A percentile compares a stretch with the other conserved stretches of the same genome.
Evolutionary conservation across 2,113 vertebrate genomes (phyloP).

Genomic region (Zonotrichia leucophrys): DNA sequence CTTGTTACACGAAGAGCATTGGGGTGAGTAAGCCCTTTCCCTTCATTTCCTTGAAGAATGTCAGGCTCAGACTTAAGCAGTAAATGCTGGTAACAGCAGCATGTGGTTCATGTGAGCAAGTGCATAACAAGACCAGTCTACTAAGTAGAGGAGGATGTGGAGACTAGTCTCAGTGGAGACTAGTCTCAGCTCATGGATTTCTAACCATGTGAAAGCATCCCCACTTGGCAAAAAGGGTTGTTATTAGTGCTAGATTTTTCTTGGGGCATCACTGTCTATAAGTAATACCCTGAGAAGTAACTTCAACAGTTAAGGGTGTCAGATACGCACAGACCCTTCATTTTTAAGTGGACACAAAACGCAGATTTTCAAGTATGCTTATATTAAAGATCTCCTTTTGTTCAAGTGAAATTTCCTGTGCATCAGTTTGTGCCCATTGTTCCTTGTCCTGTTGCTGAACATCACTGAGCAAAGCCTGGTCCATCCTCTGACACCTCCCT

Average conservation of each 20-base stretch:
- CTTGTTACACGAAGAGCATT: background rate
- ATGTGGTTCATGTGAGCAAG: background rate
- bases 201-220: background rate
- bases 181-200: background rate
- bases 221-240: background rate
- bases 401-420: background rate
- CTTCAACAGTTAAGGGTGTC: background rate
- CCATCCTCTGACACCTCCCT: background rate
- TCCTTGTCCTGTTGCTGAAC: background rate
- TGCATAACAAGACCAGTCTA: background rate
- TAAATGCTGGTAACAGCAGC: background rate
- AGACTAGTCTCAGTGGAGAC: background rate
- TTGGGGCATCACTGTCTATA: background rate
- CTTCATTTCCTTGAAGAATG: constrained; percentile 12
- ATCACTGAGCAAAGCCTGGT: background rate
- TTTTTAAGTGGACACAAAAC: background rate
- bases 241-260: background rate
- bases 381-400: background rate
- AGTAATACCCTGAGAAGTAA: background rate
- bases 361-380: background rate
- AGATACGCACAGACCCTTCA: background rate
- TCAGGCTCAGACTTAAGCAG: background rate
- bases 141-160: background rate
- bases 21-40: background rate
- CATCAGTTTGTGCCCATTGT: background rate